Base-by-base conservation (phyloP, 2,888 invertebrate genomes). In the Bellardia bayeri region DNA sequence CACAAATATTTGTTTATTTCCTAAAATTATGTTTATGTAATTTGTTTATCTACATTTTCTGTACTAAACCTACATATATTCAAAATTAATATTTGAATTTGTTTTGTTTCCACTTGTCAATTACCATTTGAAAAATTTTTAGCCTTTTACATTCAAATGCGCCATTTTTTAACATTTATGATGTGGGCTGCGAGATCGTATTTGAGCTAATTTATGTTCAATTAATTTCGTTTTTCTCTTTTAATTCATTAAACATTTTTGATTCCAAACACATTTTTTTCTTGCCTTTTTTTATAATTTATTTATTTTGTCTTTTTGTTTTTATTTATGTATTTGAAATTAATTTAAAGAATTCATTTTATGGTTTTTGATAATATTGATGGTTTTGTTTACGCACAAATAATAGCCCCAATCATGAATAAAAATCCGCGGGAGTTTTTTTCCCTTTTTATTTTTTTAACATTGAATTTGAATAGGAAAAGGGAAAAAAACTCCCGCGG, bases 271-370 rank as follows among this genome's bases (percentile, higher is more conserved):
- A 16, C 6, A 54, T 71, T 71, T 51, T 37, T 68, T 30, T 33
- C 33, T 33, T 68, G 23, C 5, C 54, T n/a, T 45, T 23, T 23
- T 68, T 68, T 14, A 5, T 49, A 45, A 68, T 49, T 45, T 49
- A n/a, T n/a, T 13, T 33, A 14, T 33, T 51, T 42, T 66, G 6
- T 30, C 51, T 7, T 54, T 54, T 71, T 71, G 68, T 33, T 49
- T 69, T 69, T 45, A 30, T 64, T 64, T 16, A n/a, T n/a, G n/a
- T n/a, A 42, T 64, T 64, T 64, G 11, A 40, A 64, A 71, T 54
- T 71, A 71, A 71, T 71, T 51, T 37, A 71, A 54, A 54, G n/a
- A 49, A 74, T 61, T 74, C 61, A 14, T 74, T 61, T 45, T 33
- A 63, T 75, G 61, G 45, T 61, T 49, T 61, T 63, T 75, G 74